Evolutionary conservation across 2,113 vertebrate genomes (phyloP).

Genomic region (Spea bombifrons): DNA sequence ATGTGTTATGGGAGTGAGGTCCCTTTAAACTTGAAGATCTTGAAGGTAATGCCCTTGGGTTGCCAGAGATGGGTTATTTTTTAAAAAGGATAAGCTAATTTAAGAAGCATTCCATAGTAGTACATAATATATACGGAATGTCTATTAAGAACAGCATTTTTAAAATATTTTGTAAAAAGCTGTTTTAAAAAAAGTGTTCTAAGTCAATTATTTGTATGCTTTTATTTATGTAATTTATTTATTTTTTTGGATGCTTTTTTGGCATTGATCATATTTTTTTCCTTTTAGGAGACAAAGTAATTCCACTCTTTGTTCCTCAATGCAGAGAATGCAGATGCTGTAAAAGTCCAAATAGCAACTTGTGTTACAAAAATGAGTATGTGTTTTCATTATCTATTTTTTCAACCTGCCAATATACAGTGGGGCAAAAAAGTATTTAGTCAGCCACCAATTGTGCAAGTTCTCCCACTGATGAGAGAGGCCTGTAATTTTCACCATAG

Average conservation of each 20-base stretch:
- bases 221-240: neutral
- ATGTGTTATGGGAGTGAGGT: too few species aligned
- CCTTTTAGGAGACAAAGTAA: constrained; percentile 78
- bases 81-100: neutral
- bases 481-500: too few species aligned
- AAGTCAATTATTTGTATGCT: neutral
- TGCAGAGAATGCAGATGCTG: constrained; percentile 77
- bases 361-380: constrained; percentile 72
- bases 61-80: neutral
- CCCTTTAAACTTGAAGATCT: too few species aligned
- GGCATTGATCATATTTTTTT: neutral
- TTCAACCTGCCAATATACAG: too few species aligned
- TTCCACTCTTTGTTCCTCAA: constrained; percentile 73
- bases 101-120: neutral
- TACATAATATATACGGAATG: neutral
- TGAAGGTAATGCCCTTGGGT: too few species aligned
- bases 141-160: neutral
- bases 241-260: neutral
- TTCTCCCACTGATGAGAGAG: too few species aligned
- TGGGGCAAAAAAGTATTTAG: too few species aligned
- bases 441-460: too few species aligned
- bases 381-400: constrained; percentile 28
- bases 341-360: constrained; percentile 69
- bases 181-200: neutral
- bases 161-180: neutral